Evolutionary conservation across 2,797 vertebrate species (phyloP).

Genomic region (Acridotheres tristis): DNA sequence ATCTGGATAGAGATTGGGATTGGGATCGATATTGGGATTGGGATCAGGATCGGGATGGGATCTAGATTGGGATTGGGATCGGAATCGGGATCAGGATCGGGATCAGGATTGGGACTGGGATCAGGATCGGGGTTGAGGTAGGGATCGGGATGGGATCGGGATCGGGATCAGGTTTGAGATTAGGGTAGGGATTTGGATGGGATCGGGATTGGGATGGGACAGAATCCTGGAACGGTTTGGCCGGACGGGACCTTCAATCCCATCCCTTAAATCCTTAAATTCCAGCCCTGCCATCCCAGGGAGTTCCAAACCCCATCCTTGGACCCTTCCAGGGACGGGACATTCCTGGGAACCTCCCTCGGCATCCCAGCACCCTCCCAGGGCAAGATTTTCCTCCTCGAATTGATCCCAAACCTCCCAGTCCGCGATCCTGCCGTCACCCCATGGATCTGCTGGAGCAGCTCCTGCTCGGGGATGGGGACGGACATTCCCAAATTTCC

Average conservation of each 20-base stretch:
- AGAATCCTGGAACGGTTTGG: neutral
- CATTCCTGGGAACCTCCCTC: neutral
- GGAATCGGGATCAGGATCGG: too few relatives aligned
- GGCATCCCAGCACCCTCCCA: neutral
- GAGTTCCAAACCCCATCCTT: accelerated
- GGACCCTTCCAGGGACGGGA: neutral
- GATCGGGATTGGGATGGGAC: too few relatives aligned
- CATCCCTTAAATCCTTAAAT: neutral
- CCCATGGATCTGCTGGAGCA: neutral
- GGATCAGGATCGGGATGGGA: too few relatives aligned
- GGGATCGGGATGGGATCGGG: too few relatives aligned
- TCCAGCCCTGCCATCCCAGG: neutral
- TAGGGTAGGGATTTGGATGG: too few relatives aligned
- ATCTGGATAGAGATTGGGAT: too few relatives aligned
- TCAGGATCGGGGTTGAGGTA: too few relatives aligned
- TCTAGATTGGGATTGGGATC: too few relatives aligned
- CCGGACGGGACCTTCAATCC: neutral
- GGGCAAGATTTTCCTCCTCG: too few relatives aligned
- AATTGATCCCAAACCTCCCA: neutral
- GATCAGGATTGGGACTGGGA: too few relatives aligned
- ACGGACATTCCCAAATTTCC: neutral
- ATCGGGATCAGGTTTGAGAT: too few relatives aligned
- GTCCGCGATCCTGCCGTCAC: accelerated
- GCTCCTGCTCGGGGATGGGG: neutral
- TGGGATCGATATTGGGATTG: too few relatives aligned